These are phyloP conservation scores for Platypus cylindrus DNA, from an alignment of 2,888 invertebrate genomes.

Conservation along the genomic window DNA sequence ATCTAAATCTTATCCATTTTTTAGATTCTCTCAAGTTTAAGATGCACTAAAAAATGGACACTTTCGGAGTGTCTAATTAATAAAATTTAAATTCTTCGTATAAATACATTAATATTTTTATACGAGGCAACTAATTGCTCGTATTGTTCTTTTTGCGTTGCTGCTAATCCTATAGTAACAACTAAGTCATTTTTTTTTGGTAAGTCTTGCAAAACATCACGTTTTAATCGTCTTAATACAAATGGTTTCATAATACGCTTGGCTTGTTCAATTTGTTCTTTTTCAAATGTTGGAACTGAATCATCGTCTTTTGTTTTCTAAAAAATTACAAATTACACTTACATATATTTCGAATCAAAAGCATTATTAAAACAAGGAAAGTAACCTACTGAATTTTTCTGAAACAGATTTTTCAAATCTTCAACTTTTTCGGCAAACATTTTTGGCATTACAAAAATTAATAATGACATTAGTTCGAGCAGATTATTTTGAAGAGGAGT, in stretches of 20 bases:
- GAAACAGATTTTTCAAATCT: constrained; percentile 77
- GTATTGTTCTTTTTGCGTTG: constrained; percentile 63
- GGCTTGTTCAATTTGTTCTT: constrained; percentile 81
- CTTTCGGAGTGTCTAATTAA: too few species aligned
- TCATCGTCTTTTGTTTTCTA: constrained; percentile 36
- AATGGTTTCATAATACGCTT: constrained; percentile 95
- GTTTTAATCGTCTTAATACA: constrained; percentile 75
- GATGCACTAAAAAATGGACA: too few species aligned
- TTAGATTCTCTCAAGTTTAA: too few species aligned
- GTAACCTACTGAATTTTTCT: constrained; percentile 51
- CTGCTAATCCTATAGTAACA: constrained; percentile 53
- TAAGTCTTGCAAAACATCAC: constrained; percentile 73
- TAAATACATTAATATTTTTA: constrained; percentile 40
- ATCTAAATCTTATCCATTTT: too few species aligned
- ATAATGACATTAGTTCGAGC: constrained; percentile 85
- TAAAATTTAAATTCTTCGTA: constrained; percentile 1
- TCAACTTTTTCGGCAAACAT: constrained; percentile 82
- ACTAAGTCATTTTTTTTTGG: constrained; percentile 70
- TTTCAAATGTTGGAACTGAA: constrained; percentile 68
- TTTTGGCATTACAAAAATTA: constrained; percentile 93
- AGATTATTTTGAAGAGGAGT: constrained; percentile 95
- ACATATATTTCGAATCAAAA: too few species aligned
- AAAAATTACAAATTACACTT: constrained; percentile 1
- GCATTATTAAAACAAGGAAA: neutral
- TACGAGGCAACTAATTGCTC: constrained; percentile 57